phyloP scores from a whole-genome alignment of 2,113 vertebrate species.

The Otocyon megalotis region DNA sequence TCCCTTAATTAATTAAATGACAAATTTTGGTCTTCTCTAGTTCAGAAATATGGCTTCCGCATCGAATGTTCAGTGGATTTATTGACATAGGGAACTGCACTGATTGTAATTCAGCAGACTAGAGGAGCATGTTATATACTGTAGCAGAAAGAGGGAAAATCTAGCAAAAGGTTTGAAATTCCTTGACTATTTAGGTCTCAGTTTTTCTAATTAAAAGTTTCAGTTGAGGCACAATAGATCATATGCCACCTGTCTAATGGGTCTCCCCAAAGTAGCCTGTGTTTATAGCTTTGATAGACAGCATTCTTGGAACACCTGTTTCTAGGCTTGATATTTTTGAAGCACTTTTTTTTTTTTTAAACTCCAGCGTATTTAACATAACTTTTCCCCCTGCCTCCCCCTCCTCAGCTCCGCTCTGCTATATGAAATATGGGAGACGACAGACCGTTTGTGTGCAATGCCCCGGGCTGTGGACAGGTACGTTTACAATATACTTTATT shows the following conservation, averaged over 20 bases:
- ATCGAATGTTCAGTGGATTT: constrained; percentile 83
- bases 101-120: constrained; percentile 79
- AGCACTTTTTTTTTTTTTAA: constrained; percentile 48
- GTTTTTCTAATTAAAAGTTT: constrained; percentile 81
- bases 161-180: constrained; percentile 76
- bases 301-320: constrained; percentile 72
- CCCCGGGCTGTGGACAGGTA: constrained; percentile 99
- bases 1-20: constrained; percentile 91
- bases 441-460: constrained; percentile 97
- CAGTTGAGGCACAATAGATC: constrained; percentile 57
- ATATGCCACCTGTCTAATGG: constrained; percentile 73
- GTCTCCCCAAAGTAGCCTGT: constrained; percentile 73
- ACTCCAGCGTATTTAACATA: constrained; percentile 80
- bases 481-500: constrained; percentile 86
- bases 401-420: constrained; percentile 82
- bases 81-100: constrained; percentile 76
- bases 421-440: constrained; percentile 95
- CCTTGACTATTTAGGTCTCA: constrained; percentile 66
- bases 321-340: constrained; percentile 71
- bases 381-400: constrained; percentile 75
- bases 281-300: constrained; percentile 66
- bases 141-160: constrained; percentile 69
- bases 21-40: constrained; percentile 88
- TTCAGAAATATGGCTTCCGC: constrained; percentile 86
- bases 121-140: constrained; percentile 69